Conservation (phyloP, 2,888 invertebrate species). For the Acrobasis consociella region DNA sequence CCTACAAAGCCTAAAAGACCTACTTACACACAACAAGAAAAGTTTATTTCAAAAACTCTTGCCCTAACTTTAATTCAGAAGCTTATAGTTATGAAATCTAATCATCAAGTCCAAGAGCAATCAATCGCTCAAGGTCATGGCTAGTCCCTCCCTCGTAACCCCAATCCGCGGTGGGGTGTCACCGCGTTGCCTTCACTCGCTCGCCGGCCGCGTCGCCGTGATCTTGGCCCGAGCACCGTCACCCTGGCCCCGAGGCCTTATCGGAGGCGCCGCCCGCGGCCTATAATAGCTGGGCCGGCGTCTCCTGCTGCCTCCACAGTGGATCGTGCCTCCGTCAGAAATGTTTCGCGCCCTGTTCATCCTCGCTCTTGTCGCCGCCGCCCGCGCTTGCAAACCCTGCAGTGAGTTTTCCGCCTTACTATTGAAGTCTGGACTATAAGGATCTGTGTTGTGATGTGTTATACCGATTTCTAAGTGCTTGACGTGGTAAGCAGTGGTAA, state of each 20-base stretch:
- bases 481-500: slow-evolving; percentile 16
- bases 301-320: slow-evolving; percentile 75
- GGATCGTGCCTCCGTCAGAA: slow-evolving; percentile 70
- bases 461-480: background rate
- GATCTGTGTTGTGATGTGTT: slow-evolving; percentile 6
- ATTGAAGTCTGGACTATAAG: slow-evolving; percentile 8
- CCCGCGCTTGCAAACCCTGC: slow-evolving; percentile 73
- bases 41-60: too few relatives aligned
- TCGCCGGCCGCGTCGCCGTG: slow-evolving; percentile 74
- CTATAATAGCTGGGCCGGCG: slow-evolving; percentile 81
- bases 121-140: slow-evolving; percentile 57
- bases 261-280: slow-evolving; percentile 78
- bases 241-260: slow-evolving; percentile 77
- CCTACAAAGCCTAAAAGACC: too few relatives aligned
- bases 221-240: slow-evolving; percentile 75
- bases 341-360: slow-evolving; percentile 74
- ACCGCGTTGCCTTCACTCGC: slow-evolving; percentile 52
- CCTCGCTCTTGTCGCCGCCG: slow-evolving; percentile 60
- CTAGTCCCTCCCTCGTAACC: slow-evolving; percentile 49
- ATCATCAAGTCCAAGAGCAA: slow-evolving; percentile 18
- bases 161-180: slow-evolving; percentile 43
- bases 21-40: too few relatives aligned
- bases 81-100: slow-evolving; percentile 10
- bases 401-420: slow-evolving; percentile 60
- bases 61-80: background rate